These are phyloP conservation scores for Drosophila nigritarsus DNA, from an alignment of 2,888 invertebrate genomes.

Conservation along the genomic window DNA sequence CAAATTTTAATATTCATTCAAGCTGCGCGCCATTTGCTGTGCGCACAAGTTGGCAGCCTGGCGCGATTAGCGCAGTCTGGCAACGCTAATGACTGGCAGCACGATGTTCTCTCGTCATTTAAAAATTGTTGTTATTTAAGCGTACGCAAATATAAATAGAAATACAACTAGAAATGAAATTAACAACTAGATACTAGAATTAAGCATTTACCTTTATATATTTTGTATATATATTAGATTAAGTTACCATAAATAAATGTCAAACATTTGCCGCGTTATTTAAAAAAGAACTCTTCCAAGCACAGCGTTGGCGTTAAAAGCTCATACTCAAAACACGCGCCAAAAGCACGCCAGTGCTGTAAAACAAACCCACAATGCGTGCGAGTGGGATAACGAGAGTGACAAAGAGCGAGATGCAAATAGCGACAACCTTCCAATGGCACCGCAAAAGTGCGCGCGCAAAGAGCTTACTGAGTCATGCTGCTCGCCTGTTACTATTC, in stretches of 20 bases:
- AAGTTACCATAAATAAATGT: not conserved
- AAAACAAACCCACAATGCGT: slow-evolving; percentile 19
- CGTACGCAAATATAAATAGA: not conserved
- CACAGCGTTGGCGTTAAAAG: slow-evolving; percentile 10
- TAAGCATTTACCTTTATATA: not conserved
- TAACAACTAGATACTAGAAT: not conserved
- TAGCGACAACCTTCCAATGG: slow-evolving; percentile 35
- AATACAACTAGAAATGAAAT: not conserved
- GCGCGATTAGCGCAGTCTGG: not conserved
- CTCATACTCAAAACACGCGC: slow-evolving; percentile 36
- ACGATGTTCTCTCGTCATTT: not conserved
- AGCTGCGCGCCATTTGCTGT: slow-evolving; percentile 8
- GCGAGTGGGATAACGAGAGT: slow-evolving; percentile 27
- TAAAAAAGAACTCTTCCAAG: not conserved
- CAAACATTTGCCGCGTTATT: not conserved
- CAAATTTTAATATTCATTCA: not conserved
- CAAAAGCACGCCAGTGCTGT: slow-evolving; percentile 18
- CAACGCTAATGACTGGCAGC: slow-evolving; percentile 13
- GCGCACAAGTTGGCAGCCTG: slow-evolving; percentile 17
- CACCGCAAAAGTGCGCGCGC: slow-evolving; percentile 22
- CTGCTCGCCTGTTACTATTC: slow-evolving; percentile 84
- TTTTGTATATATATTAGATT: not conserved
- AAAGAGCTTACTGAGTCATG: slow-evolving; percentile 23
- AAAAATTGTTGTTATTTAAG: not conserved
- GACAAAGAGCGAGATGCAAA: slow-evolving; percentile 10